Base-by-base conservation (phyloP, 2,797 vertebrate species). In the Erpetoichthys calabaricus region DNA sequence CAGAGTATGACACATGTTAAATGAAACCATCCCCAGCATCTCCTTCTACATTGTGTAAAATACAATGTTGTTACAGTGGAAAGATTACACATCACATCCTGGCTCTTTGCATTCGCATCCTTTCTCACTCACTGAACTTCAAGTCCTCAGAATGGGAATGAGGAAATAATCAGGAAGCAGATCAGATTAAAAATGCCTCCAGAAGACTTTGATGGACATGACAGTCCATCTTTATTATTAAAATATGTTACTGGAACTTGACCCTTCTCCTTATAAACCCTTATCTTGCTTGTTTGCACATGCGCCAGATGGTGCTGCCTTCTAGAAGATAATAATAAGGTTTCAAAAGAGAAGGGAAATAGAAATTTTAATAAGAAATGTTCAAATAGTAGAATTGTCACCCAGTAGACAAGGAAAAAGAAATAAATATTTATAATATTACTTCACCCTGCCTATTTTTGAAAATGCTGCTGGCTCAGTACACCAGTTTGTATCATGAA, bases 241-340 rank as follows among this genome's bases (percentile, higher is more conserved):
- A 49, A 49, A 49, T 49, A 7, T 49, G 47, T 49, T 49, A 49
- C 47, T 7, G n/a, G 47, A 49, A 49, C 47, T 49, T 49, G 47
- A 49, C 47, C 47, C 47, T 49, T 7, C 47, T 49, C n/a, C 47
- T 7, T 49, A 49, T 7, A 49, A 49, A 49, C 47, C 47, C n/a
- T 49, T 49, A 49, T 49, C 47, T 49, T 7, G 47, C 47, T 49
- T 49, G 47, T 49, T 49, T 49, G 47, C 47, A 49, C 47, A 49
- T 49, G 47, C 47, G 47, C 47, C 47, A 49, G 47, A 49, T 49
- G 47, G 47, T 49, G 47, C 47, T 49, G 4, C 47, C 47, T 49
- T 5, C 47, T n/a, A 49, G 47, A n/a, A 49, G 47, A 49, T 49
- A 49, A 49, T 49, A 49, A 49, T 49, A 7, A 49, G 47, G 5